Percentiles rank a stretch among this genome's conserved stretches.
Conservation (phyloP, 1,140 invertebrate genomes). For the Pachyrhynchus sulphureomaculatus region DNA sequence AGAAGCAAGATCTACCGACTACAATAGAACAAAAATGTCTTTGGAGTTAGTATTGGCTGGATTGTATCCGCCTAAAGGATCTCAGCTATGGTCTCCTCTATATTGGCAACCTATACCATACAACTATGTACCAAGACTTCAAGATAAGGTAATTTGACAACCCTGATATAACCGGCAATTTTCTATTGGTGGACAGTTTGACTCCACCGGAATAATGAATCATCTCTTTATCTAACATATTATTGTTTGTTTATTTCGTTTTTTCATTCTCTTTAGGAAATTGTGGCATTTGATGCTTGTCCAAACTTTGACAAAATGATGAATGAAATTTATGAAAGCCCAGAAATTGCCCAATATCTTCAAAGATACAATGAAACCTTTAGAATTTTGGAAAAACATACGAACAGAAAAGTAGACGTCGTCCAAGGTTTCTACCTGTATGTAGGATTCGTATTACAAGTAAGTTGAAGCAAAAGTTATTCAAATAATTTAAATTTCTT, state of each 20-base stretch:
- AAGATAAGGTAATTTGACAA: constrained; percentile 28
- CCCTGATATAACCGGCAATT: no score
- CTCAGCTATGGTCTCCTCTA: background rate
- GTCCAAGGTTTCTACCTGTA: no score
- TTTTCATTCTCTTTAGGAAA: background rate
- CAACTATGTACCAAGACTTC: constrained; percentile 8
- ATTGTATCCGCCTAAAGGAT: constrained; percentile 68
- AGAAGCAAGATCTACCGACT: constrained; percentile 41
- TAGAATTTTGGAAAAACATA: background rate
- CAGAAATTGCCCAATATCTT: background rate
- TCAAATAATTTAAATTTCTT: no score
- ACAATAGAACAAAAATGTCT: constrained; percentile 61
- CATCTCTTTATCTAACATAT: no score
- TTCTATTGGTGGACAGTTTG: no score
- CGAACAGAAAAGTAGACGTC: background rate
- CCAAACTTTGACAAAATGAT: background rate
- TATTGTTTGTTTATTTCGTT: no score
- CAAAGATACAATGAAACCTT: constrained; percentile 9
- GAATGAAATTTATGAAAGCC: background rate
- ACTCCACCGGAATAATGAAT: no score
- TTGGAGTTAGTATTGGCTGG: constrained; percentile 74
- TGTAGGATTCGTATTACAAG: no score
- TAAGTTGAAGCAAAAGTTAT: no score
- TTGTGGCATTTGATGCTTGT: background rate
- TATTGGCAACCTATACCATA: constrained; percentile 87